A percentile compares a stretch with the other conserved stretches of the same genome.
Conservation (phyloP, 1,140 invertebrate species). For the Zaprionus nigranus region DNA sequence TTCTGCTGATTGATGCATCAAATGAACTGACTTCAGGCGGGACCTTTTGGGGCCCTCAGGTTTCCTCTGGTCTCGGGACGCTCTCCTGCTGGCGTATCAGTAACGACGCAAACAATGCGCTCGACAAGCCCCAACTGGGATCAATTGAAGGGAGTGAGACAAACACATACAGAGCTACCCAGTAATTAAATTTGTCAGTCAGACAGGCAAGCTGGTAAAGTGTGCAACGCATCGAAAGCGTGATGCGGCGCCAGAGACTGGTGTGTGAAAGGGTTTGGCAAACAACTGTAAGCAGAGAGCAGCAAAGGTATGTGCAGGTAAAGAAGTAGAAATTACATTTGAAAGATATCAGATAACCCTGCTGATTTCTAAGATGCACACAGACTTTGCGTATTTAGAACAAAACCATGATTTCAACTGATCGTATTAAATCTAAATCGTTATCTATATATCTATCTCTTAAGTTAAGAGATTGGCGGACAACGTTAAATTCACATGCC, state of each 20-base stretch:
- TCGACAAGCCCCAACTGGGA: slow-evolving; percentile 18
- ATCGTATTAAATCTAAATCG: no score
- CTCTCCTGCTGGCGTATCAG: slow-evolving; percentile 58
- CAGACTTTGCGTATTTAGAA: no score
- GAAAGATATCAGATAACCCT: no score
- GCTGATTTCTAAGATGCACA: neutral
- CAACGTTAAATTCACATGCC: no score
- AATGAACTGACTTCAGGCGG: slow-evolving; percentile 72
- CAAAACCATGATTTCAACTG: no score
- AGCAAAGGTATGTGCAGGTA: neutral
- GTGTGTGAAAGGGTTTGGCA: slow-evolving; percentile 11
- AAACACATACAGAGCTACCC: slow-evolving; percentile 23
- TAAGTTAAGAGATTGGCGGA: no score
- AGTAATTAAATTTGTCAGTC: slow-evolving; percentile 82
- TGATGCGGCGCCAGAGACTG: slow-evolving; percentile 47
- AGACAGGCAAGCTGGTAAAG: slow-evolving; percentile 57
- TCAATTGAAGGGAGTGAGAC: neutral
- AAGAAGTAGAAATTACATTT: no score
- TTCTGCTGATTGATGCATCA: slow-evolving; percentile 83
- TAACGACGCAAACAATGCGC: slow-evolving; percentile 72
- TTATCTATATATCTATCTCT: no score
- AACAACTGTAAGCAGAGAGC: slow-evolving; percentile 24
- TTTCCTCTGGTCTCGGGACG: neutral
- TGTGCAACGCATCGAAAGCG: slow-evolving; percentile 68
- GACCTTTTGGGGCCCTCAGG: slow-evolving; percentile 5